Conservation (phyloP, 2,888 invertebrate genomes). For the Zygogramma bicolorata region DNA sequence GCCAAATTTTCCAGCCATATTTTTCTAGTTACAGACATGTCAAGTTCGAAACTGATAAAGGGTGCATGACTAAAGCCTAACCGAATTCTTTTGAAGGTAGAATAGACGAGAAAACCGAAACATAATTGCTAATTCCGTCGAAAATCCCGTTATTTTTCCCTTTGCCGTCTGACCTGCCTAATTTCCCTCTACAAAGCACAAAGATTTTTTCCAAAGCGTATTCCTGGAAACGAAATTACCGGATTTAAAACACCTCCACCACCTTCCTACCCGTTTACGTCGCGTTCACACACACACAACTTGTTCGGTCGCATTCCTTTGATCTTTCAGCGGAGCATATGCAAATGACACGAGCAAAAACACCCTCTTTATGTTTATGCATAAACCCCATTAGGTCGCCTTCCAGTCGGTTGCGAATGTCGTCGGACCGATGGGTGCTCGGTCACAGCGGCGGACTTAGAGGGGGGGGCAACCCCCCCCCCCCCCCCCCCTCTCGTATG, state of each 20-base stretch:
- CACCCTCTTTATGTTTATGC: conserved; percentile 34
- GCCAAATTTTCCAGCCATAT: no score
- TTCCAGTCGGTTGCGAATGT: conserved; percentile 9
- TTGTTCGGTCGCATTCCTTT: conserved; percentile 37
- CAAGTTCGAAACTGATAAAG: no score
- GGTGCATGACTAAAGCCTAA: no score
- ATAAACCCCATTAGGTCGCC: conserved; percentile 28
- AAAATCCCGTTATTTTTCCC: background rate
- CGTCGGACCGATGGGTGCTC: background rate
- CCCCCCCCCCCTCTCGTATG: no score
- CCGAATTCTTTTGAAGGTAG: no score
- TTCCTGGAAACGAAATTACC: conserved; percentile 29
- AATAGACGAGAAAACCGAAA: background rate
- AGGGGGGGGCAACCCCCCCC: no score
- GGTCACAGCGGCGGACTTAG: no score
- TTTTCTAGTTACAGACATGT: no score
- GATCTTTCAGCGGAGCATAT: conserved; percentile 41
- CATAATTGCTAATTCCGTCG: background rate
- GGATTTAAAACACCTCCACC: conserved; percentile 31
- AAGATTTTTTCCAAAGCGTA: conserved; percentile 30
- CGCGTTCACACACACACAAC: conserved; percentile 22
- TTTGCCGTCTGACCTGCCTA: conserved; percentile 14
- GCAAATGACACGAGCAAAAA: conserved; percentile 45
- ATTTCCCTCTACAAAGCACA: conserved; percentile 19
- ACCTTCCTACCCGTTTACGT: conserved; percentile 16